Evolutionary conservation across 2,797 vertebrate genomes (phyloP), one percentile per base, ranked within the genome.

Genomic region (Takifugu ocellatus): DNA sequence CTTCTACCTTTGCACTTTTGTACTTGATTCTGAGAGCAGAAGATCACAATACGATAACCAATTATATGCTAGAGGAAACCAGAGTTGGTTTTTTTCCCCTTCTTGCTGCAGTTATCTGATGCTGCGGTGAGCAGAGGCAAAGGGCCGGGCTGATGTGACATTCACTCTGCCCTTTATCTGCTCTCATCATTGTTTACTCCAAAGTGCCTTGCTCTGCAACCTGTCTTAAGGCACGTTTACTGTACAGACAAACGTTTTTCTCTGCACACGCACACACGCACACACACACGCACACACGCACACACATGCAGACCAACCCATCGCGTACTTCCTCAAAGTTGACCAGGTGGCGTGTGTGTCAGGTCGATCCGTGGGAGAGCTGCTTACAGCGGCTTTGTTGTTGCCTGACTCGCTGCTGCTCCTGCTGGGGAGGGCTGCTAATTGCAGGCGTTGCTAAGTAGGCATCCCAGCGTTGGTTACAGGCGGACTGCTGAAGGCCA

Each of bases 1-100:
- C 14, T 49, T 66, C 68, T 59, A 25, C 24, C 42, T 59, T 72
- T 79, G 36, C 72, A 72, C 49, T 73, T 78, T 79, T 52, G 67
- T 75, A 57, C 68, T 80, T 74, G 55, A 77, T 77, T 78, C 74
- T 77, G 54, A 90, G 84, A 91, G 85, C 89, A 89, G 83, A 63
- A 92, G 93, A 85, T 94, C 84, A 84, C 87, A 86, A 85, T 81
- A 83, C 89, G 93, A 94, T 94, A 93, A 93, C 88, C 90, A 93
- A 92, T 94, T 94, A 90, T 90, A 90, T 88, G 90, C 85, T 84
- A 91, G 89, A 94, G 92, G 93, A 96, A 96, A 93, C 91, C 85
- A 90, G 88, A 91, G 75, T 78, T 90, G 91, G 91, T 91, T 92
- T 90, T 89, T 90, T 87, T 89, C 89, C 90, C 86, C 89, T 74